A percentile compares a stretch with the other conserved stretches of the same genome.
These are phyloP conservation scores for Lasiommata megera DNA, from an alignment of 2,888 invertebrate species.

Conservation along the genomic window DNA sequence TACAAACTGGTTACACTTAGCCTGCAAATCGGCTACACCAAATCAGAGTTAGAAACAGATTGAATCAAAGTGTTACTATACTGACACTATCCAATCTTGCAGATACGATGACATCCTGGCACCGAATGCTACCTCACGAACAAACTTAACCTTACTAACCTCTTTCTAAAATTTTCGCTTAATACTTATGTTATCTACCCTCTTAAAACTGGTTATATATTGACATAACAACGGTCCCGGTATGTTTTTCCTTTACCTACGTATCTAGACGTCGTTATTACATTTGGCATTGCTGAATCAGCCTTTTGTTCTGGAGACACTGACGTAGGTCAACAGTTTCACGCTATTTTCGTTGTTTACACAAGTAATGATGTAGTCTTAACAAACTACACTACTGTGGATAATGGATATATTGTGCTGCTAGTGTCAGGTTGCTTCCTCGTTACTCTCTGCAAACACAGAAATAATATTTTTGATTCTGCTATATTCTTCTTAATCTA, in stretches of 20 bases:
- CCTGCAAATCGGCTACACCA: no score
- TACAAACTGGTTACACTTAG: no score
- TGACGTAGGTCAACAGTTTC: conserved; percentile 43
- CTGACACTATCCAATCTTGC: no score
- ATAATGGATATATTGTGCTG: conserved; percentile 50
- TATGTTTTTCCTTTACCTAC: not conserved
- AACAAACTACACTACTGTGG: conserved; percentile 55
- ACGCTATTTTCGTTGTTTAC: conserved; percentile 52
- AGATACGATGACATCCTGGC: no score
- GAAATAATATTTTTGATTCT: not conserved
- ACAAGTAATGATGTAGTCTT: conserved; percentile 74
- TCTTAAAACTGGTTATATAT: not conserved
- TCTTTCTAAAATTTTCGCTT: no score
- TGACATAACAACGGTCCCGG: not conserved
- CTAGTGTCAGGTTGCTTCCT: conserved; percentile 48
- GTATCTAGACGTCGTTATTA: not conserved
- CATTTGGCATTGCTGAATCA: conserved; percentile 8
- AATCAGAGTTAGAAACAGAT: no score
- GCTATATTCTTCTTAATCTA: no score
- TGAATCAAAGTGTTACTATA: no score
- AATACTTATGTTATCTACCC: no score
- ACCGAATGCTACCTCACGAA: no score
- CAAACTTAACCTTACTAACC: no score
- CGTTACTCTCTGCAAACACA: conserved; percentile 20
- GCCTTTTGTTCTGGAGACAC: conserved; percentile 18